Evolutionary conservation across 2,113 vertebrate species (phyloP).

Genomic region (Ariopsis seemanni): DNA sequence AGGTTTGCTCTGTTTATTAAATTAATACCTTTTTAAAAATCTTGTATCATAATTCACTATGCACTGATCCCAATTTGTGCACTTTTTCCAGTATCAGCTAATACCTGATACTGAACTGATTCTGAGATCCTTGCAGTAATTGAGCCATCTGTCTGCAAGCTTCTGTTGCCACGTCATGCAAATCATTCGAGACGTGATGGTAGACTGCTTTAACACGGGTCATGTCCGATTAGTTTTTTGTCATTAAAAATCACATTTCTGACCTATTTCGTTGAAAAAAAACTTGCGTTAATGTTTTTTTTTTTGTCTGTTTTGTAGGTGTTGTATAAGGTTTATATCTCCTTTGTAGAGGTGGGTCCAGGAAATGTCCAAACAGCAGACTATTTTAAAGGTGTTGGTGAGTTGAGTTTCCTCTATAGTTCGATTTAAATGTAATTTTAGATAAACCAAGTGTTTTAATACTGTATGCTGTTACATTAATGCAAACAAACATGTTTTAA

Average conservation of each 20-base stretch:
- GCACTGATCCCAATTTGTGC: neutral
- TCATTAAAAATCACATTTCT: neutral
- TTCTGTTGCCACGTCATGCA: neutral
- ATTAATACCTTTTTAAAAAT: neutral
- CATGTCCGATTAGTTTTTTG: neutral
- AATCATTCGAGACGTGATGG: neutral
- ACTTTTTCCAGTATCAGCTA: neutral
- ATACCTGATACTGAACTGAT: too few species aligned
- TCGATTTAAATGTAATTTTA: neutral
- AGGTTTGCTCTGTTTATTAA: neutral
- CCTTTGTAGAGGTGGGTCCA: slow-evolving; percentile 90
- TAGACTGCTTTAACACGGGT: neutral
- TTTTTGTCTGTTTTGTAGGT: slow-evolving; percentile 69
- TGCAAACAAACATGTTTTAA: neutral
- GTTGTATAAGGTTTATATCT: slow-evolving; percentile 95
- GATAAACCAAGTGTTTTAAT: neutral
- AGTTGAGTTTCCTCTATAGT: slow-evolving; percentile 63
- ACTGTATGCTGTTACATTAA: neutral
- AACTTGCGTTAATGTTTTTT: neutral
- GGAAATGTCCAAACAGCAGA: slow-evolving; percentile 82
- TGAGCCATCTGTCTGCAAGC: neutral
- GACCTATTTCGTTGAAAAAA: neutral
- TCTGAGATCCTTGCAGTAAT: neutral
- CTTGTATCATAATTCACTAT: neutral
- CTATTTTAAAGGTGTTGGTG: slow-evolving; percentile 94